phyloP scores from a whole-genome alignment of 2,888 invertebrate species.

The Cosmorhoe ocellata region DNA sequence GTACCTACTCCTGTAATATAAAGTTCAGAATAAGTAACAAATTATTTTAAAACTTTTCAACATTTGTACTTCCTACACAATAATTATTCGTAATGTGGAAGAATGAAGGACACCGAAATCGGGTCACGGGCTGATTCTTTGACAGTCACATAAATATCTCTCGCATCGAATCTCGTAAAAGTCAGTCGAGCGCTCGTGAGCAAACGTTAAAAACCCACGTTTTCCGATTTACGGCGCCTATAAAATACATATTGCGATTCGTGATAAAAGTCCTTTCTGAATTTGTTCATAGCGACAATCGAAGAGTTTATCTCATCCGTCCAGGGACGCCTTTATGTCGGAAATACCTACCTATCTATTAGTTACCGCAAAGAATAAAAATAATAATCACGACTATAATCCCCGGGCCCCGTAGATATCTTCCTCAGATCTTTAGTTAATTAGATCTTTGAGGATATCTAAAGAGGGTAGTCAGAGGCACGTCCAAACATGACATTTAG shows the following conservation, averaged over 20 bases:
- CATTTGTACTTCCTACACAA: slow-evolving; percentile 21
- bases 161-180: slow-evolving; percentile 71
- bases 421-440: no score
- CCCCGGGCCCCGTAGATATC: no score
- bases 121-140: slow-evolving; percentile 54
- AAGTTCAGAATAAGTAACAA: slow-evolving; percentile 19
- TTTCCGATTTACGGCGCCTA: slow-evolving; percentile 75
- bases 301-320: slow-evolving; percentile 59
- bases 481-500: no score
- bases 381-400: no score
- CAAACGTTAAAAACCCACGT: slow-evolving; percentile 78
- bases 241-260: slow-evolving; percentile 81
- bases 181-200: slow-evolving; percentile 68
- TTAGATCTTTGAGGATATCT: no score
- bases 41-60: slow-evolving; percentile 20
- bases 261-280: slow-evolving; percentile 74
- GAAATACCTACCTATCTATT: no score
- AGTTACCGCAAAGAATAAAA: neutral
- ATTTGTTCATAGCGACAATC: slow-evolving; percentile 67
- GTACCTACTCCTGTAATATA: slow-evolving; percentile 15
- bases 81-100: slow-evolving; percentile 58
- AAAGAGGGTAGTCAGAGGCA: no score
- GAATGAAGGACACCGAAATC: slow-evolving; percentile 52
- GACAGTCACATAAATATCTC: slow-evolving; percentile 64
- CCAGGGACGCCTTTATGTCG: no score